phyloP scores from a whole-genome alignment of 2,113 vertebrate genomes.

The Pitta sordida region DNA sequence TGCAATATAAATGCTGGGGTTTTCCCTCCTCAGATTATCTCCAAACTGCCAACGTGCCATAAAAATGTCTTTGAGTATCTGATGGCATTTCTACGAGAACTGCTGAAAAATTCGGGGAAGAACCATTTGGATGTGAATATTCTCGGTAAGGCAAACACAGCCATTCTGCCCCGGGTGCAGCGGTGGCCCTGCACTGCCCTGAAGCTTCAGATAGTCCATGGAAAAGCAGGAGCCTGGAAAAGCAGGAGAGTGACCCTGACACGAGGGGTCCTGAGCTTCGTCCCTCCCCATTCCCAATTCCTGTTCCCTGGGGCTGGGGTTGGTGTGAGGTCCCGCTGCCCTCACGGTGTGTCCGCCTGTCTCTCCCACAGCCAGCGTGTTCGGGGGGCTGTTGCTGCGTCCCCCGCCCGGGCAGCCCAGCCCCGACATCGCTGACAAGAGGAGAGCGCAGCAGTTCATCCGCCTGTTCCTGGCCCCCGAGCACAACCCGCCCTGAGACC shows the following conservation, averaged over 20 bases:
- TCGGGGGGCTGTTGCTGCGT: slow-evolving; percentile 84
- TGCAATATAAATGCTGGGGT: background rate
- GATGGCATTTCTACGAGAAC: slow-evolving; percentile 88
- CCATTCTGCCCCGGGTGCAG: accelerated
- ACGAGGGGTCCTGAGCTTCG: background rate
- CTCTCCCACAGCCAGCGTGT: slow-evolving; percentile 80
- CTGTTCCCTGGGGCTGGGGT: background rate
- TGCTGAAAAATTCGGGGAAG: slow-evolving; percentile 84
- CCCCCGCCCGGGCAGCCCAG: slow-evolving; percentile 65
- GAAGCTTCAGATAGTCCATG: accelerated
- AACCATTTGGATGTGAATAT: slow-evolving; percentile 89
- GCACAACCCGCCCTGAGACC: too few species aligned
- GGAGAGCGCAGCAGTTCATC: slow-evolving; percentile 89
- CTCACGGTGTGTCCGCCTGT: background rate
- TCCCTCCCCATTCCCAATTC: accelerated
- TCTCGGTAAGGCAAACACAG: slow-evolving; percentile 79
- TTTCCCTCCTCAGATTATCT: slow-evolving; percentile 77
- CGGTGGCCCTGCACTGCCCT: accelerated
- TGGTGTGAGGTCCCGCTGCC: background rate
- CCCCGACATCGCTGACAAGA: slow-evolving; percentile 81
- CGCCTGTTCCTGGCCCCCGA: slow-evolving; percentile 90
- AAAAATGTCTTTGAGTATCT: slow-evolving; percentile 92
- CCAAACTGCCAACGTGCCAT: slow-evolving; percentile 83
- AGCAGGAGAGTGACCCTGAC: accelerated
- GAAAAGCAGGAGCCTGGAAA: background rate